A percentile compares a stretch with the other conserved stretches of the same genome.
These are phyloP conservation scores for Tenthredo mesomela DNA, from an alignment of 2,888 invertebrate genomes.

Conservation along the genomic window DNA sequence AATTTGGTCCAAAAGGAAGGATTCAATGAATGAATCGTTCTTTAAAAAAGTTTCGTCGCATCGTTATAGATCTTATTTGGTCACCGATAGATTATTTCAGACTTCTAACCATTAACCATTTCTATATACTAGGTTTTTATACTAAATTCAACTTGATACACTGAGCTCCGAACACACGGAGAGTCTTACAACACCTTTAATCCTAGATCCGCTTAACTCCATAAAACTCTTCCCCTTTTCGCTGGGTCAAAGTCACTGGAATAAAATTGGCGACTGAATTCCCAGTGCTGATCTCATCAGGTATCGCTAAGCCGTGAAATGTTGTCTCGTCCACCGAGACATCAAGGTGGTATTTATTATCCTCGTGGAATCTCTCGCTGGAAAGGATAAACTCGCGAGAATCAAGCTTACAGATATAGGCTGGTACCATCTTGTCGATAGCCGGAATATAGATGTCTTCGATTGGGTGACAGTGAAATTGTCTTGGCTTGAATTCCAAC, in stretches of 20 bases:
- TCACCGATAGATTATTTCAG: not conserved
- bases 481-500: slow-evolving; percentile 52
- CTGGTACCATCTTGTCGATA: slow-evolving; percentile 63
- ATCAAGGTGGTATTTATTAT: slow-evolving; percentile 62
- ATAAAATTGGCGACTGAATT: slow-evolving; percentile 60
- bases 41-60: not conserved
- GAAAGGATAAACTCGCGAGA: slow-evolving; percentile 66
- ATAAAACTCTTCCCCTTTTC: slow-evolving; percentile 62
- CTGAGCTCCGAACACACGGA: not conserved
- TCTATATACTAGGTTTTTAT: not conserved
- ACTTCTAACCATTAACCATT: not conserved
- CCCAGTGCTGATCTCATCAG: slow-evolving; percentile 49
- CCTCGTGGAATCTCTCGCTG: slow-evolving; percentile 67
- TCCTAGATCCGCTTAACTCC: slow-evolving; percentile 58
- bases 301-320: slow-evolving; percentile 57
- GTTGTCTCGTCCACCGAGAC: slow-evolving; percentile 63
- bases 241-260: slow-evolving; percentile 66
- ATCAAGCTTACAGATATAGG: slow-evolving; percentile 64
- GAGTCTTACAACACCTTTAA: not conserved
- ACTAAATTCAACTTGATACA: not conserved
- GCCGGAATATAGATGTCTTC: slow-evolving; percentile 65
- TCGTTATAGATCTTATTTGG: not conserved
- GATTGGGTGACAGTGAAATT: slow-evolving; percentile 63
- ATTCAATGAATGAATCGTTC: not conserved
- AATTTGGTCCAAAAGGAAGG: not conserved